Evolutionary conservation across 2,888 invertebrate genomes (phyloP).

Genomic region (Ditylenchus weischeri): DNA sequence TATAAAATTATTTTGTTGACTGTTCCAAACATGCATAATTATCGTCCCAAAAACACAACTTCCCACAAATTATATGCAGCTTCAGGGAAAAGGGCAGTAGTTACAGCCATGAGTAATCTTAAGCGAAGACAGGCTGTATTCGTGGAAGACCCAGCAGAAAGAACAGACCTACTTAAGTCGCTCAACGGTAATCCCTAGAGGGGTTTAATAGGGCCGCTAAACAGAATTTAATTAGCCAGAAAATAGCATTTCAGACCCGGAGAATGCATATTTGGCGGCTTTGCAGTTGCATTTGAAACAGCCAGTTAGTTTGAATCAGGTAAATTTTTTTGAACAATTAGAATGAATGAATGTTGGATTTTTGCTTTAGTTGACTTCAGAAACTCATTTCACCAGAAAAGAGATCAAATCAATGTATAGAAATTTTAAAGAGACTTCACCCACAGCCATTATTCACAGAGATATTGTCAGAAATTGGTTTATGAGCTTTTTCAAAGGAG

Average conservation of each 20-base stretch:
- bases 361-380: constrained; percentile 42
- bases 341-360: no score
- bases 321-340: neutral
- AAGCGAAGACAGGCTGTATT: constrained; percentile 20
- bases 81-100: no score
- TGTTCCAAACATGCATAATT: no score
- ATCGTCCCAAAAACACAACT: no score
- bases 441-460: constrained; percentile 49
- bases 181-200: constrained; percentile 1
- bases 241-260: constrained; percentile 14
- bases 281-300: constrained; percentile 17
- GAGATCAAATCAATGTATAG: constrained; percentile 52
- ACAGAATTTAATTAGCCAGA: neutral
- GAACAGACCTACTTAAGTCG: constrained; percentile 5
- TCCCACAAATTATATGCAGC: no score
- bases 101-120: constrained; percentile 17
- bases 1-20: no score
- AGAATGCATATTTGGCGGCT: constrained; percentile 18
- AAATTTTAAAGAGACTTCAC: constrained; percentile 52
- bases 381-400: constrained; percentile 51
- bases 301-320: constrained; percentile 17
- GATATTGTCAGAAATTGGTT: constrained; percentile 51
- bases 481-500: constrained; percentile 51
- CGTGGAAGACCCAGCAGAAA: constrained; percentile 14
- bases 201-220: neutral